Evolutionary conservation across 2,113 vertebrate species (phyloP), one percentile per base, ranked within the genome.

Genomic region (Pedetes capensis): DNA sequence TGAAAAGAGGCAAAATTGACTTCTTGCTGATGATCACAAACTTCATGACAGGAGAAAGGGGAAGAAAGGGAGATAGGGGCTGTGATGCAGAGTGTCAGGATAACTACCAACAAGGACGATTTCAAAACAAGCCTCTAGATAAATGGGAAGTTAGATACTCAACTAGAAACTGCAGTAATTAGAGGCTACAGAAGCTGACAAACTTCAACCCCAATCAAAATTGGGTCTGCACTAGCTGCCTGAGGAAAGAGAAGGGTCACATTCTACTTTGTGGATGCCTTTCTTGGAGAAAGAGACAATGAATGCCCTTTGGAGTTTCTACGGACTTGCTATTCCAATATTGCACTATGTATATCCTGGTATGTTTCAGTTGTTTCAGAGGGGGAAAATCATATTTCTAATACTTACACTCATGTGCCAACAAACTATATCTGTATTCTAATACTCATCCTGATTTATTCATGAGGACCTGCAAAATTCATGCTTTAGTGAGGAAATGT

Each of bases 401-500:
- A 89, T 91, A 80, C 74, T 90, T 79, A 72, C 91, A 95, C 94
- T 92, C 91, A 93, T 96, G 72, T 91, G 63, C 79, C 68, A 68
- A 84, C 94, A 97, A 95, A 97, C 89, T 91, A 88, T 90, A 66
- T 93, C 97, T 96, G 82, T 81, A 91, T 95, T 96, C 91, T 94
- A 96, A 97, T 96, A 78, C 20, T 95, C 68, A 86, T 91, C 88
- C 84, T 97, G 92, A 96, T 96, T 97, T 97, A 97, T 97, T 97
- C 91, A 97, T 97, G 95, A 97, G 64, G 95, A n/a, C 44, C 91
- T 97, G 95, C 86, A 97, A 97, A 97, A 97, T 97, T 97, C 95
- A 97, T 94, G 75, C 91, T 89, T 89, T 87, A 49, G 55, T 74
- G 71, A 97, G 96, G 97, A 97, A 97, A 96, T 94, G 71, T 96